These are phyloP conservation scores for Lycorma delicatula DNA, from an alignment of 1,140 invertebrate species.

Conservation along the genomic window DNA sequence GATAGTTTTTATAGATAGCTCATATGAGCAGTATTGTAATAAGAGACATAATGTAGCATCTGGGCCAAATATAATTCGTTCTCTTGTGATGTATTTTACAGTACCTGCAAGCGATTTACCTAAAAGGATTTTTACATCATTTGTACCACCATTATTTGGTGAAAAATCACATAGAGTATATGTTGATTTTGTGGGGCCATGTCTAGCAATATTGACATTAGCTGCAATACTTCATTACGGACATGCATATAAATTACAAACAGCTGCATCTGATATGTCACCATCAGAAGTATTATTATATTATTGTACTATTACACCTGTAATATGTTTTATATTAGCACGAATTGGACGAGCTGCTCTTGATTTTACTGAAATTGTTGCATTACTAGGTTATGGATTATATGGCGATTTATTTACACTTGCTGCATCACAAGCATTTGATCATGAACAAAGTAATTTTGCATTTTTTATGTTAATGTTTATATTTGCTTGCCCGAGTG, in stretches of 20 bases:
- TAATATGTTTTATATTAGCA: slow-evolving; percentile 32
- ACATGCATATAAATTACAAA: slow-evolving; percentile 33
- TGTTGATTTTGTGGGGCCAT: slow-evolving; percentile 40
- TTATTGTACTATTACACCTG: slow-evolving; percentile 34
- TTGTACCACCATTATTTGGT: slow-evolving; percentile 36
- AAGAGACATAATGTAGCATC: slow-evolving; percentile 13
- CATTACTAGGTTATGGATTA: slow-evolving; percentile 41
- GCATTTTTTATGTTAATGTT: slow-evolving; percentile 39
- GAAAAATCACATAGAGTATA: slow-evolving; percentile 34
- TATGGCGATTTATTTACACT: slow-evolving; percentile 43
- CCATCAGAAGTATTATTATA: slow-evolving; percentile 32
- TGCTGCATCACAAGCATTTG: slow-evolving; percentile 35
- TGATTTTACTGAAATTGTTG: slow-evolving; percentile 35
- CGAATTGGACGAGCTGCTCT: slow-evolving; percentile 34
- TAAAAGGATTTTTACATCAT: slow-evolving; percentile 36
- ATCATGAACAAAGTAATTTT: slow-evolving; percentile 35
- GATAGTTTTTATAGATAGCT: slow-evolving; percentile 29
- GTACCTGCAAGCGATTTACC: slow-evolving; percentile 33
- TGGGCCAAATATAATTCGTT: slow-evolving; percentile 9
- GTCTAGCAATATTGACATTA: slow-evolving; percentile 35
- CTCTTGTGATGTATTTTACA: slow-evolving; percentile 19
- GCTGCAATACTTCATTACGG: slow-evolving; percentile 35
- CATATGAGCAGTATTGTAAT: slow-evolving; percentile 15
- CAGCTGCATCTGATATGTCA: slow-evolving; percentile 23
- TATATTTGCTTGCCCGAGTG: slow-evolving; percentile 40